phyloP scores from a whole-genome alignment of 92 coral and sea anemone species.

The Heteractis magnifica region DNA sequence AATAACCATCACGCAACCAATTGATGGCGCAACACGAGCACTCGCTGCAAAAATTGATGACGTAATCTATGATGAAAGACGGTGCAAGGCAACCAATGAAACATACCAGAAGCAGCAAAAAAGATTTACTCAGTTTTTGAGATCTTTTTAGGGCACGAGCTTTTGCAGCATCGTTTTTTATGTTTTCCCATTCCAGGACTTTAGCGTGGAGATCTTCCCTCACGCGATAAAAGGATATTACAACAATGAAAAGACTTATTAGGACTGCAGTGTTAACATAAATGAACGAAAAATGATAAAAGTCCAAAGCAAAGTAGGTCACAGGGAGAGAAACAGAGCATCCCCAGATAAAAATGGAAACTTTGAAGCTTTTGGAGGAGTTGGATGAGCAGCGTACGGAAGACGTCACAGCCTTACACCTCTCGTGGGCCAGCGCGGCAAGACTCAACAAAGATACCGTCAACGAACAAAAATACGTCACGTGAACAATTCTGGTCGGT shows the following conservation, averaged over 20 bases:
- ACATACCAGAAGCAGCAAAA: conserved; percentile 55
- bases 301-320: conserved; percentile 7
- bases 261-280: conserved; percentile 5
- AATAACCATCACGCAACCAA: conserved; percentile 67
- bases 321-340: conserved; percentile 28
- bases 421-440: conserved; percentile 53
- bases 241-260: conserved; percentile 3
- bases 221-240: background rate
- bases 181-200: background rate
- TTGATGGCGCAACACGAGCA: conserved; percentile 65
- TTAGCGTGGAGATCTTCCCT: background rate
- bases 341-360: conserved; percentile 37
- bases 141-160: conserved; percentile 33
- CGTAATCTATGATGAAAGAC: conserved; percentile 61
- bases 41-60: conserved; percentile 56
- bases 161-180: background rate
- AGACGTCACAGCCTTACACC: conserved; percentile 57
- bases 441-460: conserved; percentile 54
- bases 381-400: conserved; percentile 23
- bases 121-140: conserved; percentile 54
- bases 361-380: conserved; percentile 12
- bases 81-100: conserved; percentile 69
- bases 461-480: conserved; percentile 50
- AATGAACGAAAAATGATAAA: conserved; percentile 61
- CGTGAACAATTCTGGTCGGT: conserved; percentile 30